Conservation (phyloP, 2,113 vertebrate genomes). For the Gorsachius goisagi region DNA sequence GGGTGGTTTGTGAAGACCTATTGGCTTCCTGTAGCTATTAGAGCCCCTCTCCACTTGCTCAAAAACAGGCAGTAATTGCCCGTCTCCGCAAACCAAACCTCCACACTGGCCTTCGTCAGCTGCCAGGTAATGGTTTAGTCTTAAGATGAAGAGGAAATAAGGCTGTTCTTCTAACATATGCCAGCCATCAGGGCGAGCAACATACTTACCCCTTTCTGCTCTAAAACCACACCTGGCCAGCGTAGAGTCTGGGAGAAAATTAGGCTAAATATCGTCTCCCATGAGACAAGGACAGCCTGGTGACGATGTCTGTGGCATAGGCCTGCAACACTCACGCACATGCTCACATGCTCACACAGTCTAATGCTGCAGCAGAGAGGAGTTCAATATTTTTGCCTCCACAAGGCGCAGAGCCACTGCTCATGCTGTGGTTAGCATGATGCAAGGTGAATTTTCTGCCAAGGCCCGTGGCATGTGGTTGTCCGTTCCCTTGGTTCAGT, state of each 20-base stretch:
- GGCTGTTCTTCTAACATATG: neutral
- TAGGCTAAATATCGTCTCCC: neutral
- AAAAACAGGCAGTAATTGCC: neutral
- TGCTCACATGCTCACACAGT: neutral
- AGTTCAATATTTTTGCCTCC: neutral
- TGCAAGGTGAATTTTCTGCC: neutral
- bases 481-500: neutral
- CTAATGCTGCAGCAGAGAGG: neutral
- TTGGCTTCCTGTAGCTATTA: neutral
- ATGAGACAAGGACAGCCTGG: neutral
- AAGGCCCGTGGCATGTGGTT: accelerated
- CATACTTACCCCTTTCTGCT: neutral
- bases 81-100: neutral
- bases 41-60: neutral
- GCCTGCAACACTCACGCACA: neutral
- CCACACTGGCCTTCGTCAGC: neutral
- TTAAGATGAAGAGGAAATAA: neutral
- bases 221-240: neutral
- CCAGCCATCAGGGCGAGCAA: neutral
- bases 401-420: neutral
- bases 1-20: neutral
- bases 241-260: neutral
- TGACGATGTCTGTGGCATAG: neutral
- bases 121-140: neutral
- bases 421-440: neutral